These are phyloP conservation scores for Conops quadrifasciatus DNA, from an alignment of 2,888 invertebrate genomes.

Conservation along the genomic window DNA sequence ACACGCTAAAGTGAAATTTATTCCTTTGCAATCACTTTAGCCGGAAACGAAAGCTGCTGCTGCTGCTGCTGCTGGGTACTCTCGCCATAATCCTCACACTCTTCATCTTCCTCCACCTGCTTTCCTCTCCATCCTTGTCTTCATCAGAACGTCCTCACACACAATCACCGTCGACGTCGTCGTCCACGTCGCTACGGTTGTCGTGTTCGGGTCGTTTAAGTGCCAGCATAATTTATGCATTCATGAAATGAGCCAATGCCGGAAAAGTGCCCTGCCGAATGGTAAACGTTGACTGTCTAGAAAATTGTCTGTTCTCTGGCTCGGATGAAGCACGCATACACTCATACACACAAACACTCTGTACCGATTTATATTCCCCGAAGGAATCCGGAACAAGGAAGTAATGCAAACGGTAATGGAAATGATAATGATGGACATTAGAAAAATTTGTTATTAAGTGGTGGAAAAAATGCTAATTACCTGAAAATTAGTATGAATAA, in stretches of 20 bases:
- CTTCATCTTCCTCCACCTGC: neutral
- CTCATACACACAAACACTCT: neutral
- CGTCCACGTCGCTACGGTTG: neutral
- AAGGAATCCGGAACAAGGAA: no score
- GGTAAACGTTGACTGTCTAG: neutral
- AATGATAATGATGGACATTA: no score
- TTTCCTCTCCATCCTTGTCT: neutral
- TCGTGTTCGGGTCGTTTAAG: neutral
- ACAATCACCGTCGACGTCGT: neutral
- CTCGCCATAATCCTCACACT: neutral
- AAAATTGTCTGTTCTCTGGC: slow-evolving; percentile 6
- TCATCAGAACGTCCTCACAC: neutral
- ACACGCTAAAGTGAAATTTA: slow-evolving; percentile 20
- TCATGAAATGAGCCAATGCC: slow-evolving; percentile 17
- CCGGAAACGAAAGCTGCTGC: slow-evolving; percentile 23
- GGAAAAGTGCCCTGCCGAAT: neutral
- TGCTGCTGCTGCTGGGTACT: neutral
- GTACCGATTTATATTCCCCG: no score
- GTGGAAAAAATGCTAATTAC: no score
- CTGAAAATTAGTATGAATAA: no score
- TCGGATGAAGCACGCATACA: neutral
- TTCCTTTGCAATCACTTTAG: slow-evolving; percentile 25
- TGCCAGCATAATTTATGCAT: slow-evolving; percentile 26
- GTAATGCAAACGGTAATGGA: no score
- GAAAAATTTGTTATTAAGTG: no score